A percentile compares a stretch with the other conserved stretches of the same genome.
Evolutionary conservation across 2,113 vertebrate genomes (phyloP).

Genomic region (Nothocercus julius): DNA sequence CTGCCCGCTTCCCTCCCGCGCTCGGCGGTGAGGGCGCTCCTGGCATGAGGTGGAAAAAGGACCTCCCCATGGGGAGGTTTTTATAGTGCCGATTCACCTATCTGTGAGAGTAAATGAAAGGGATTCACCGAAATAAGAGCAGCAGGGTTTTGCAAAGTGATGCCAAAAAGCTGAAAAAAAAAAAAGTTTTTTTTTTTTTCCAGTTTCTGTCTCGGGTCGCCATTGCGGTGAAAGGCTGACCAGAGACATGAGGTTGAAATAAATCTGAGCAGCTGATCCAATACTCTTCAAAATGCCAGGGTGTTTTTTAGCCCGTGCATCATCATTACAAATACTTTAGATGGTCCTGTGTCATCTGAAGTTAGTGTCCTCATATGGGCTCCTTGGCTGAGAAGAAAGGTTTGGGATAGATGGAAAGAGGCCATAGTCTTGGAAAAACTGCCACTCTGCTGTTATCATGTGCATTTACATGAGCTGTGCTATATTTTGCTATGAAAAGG

Average conservation of each 20-base stretch:
- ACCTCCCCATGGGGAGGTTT: accelerated
- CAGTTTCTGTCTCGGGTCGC: neutral
- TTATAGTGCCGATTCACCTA: accelerated
- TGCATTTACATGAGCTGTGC: neutral
- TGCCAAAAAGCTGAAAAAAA: accelerated
- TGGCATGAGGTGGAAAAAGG: neutral
- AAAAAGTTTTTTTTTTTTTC: neutral
- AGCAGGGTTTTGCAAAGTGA: neutral
- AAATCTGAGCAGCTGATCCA: neutral
- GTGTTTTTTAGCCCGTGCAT: neutral
- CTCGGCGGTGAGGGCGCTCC: accelerated
- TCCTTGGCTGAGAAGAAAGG: neutral
- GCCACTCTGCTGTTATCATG: neutral
- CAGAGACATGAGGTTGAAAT: neutral
- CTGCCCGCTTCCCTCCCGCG: accelerated
- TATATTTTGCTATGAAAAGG: neutral
- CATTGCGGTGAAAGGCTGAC: neutral
- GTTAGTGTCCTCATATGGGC: neutral
- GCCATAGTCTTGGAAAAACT: neutral
- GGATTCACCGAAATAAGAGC: neutral
- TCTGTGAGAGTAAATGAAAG: accelerated
- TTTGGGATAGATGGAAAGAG: neutral
- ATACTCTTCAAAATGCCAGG: neutral
- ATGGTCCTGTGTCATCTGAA: neutral
- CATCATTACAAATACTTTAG: neutral